Base-by-base conservation (phyloP, 1,140 invertebrate genomes). In the Callitettix versicolor region DNA sequence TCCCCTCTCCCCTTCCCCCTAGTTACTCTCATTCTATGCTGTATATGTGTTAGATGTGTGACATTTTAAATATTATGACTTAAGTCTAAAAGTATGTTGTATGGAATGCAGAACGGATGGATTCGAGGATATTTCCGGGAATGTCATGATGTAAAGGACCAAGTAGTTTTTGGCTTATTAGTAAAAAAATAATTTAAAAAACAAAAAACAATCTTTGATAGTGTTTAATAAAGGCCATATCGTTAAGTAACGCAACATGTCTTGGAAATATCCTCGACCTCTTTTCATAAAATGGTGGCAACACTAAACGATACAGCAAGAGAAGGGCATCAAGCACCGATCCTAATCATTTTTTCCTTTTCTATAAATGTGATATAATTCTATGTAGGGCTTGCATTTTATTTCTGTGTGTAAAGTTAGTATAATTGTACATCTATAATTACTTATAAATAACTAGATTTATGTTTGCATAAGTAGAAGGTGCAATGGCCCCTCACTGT, bases 1-100 rank as follows among this genome's bases (percentile, higher is more conserved):
- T 70, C 68, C 41, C 33, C 73, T 73, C 70, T 67, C 41, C 33
- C 51, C 40, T 40, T 34, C 38, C 51, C 40, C 38, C 12, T 56
- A 56, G 46, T 56, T 30, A 55, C n/a, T 24, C 22, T 26, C 22
- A 47, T 30, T 58, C 63, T 63, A 61, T 67, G 62, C 62, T 65
- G 56, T 62, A 61, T 56, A 56, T 60, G 60, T 64, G 61, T 66
- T 62, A 61, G 58, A 44, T 57, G 33, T 62, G 57, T 64, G 49
- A 58, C 40, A 40, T 58, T 54, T 51, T 54, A 42, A 48, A 43
- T 53, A 43, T 38, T 38, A 26, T 33, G 26, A 30, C 26, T 30
- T 30, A 30, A 30, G 26, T 30, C 26, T 30, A 30, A 26, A 48
- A 46, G 21, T 65, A 62, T 62, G 60, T 64, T 59, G 56, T 55